A percentile compares a stretch with the other conserved stretches of the same genome.
phyloP scores from a whole-genome alignment of 1,140 invertebrate genomes.

The Diachasma alloeum region DNA sequence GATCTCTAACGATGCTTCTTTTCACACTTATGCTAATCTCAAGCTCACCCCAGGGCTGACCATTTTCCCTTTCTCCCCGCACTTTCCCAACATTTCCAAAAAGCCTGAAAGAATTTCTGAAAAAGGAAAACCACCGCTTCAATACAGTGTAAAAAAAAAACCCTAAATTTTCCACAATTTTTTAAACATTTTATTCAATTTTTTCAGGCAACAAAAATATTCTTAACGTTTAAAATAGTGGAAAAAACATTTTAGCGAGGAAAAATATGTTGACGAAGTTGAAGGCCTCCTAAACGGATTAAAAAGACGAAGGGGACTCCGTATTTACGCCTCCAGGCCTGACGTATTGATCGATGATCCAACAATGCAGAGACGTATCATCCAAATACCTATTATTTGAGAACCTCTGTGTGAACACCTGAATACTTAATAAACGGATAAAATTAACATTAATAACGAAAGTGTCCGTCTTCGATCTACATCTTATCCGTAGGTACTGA shows the following conservation, averaged over 20 bases:
- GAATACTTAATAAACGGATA: conserved; percentile 67
- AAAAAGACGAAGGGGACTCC: neutral
- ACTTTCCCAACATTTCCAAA: too few species aligned
- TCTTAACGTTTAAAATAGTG: too few species aligned
- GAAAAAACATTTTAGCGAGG: too few species aligned
- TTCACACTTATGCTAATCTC: conserved; percentile 13
- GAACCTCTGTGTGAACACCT: conserved; percentile 63
- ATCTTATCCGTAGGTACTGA: conserved; percentile 57
- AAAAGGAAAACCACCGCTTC: too few species aligned
- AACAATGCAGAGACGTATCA: conserved; percentile 23
- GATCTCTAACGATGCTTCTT: conserved; percentile 30
- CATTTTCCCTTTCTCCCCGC: neutral
- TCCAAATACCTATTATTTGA: conserved; percentile 39
- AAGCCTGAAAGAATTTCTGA: too few species aligned
- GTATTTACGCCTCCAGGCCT: neutral
- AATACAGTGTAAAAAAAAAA: too few species aligned
- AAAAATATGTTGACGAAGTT: too few species aligned
- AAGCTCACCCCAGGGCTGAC: neutral
- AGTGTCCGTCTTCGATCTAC: conserved; percentile 59
- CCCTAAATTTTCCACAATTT: too few species aligned
- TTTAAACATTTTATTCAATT: too few species aligned
- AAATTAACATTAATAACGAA: conserved; percentile 66
- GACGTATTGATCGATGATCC: conserved; percentile 21
- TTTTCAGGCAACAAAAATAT: too few species aligned
- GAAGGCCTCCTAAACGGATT: neutral